Base-by-base conservation (phyloP, 2,797 vertebrate species). In the Falco rusticolus region DNA sequence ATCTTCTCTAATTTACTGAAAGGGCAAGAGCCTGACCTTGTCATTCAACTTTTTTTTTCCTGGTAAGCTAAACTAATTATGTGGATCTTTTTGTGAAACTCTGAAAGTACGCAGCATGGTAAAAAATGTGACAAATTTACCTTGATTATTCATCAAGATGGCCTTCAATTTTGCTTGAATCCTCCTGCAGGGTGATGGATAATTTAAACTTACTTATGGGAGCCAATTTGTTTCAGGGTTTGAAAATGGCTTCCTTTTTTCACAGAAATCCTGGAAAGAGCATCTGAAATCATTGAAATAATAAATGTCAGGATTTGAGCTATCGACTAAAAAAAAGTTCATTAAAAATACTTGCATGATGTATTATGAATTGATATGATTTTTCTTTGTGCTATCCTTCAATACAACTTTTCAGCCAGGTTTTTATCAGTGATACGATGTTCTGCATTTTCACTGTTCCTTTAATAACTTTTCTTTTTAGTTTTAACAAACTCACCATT, bases 1-100 rank as follows among this genome's bases (percentile, higher is more conserved):
- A 99, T 99, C 99, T 99, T 98, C 98, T 99, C 98, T 99, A 99
- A 99, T 99, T 99, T 99, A 98, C 98, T 98, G 98, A 99, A 99
- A 99, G 99, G 99, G 98, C 97, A 98, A 98, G 98, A 99, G 98
- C 98, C 97, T 97, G 99, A 99, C 99, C 99, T 98, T 99, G 99
- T 99, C 99, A 99, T 98, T 99, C 99, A 99, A 98, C 97, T 96
- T 97, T 98, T 98, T 98, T 98, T 98, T 98, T 79, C 95, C 96
- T 84, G 74, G 95, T 97, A 98, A 98, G 98, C 98, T 98, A 98
- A 99, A 98, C 98, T 99, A 99, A 99, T 99, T 99, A 99, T 98
- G 96, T 98, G 96, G 97, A 97, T 98, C 98, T 98, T 98, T 97
- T 98, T 98, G 97, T 98, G 97, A 98, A 98, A 98, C 96, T 98